Percentiles rank a stretch among this genome's conserved stretches.
Conservation (phyloP, 1,140 invertebrate species). For the Caerostris darwini region DNA sequence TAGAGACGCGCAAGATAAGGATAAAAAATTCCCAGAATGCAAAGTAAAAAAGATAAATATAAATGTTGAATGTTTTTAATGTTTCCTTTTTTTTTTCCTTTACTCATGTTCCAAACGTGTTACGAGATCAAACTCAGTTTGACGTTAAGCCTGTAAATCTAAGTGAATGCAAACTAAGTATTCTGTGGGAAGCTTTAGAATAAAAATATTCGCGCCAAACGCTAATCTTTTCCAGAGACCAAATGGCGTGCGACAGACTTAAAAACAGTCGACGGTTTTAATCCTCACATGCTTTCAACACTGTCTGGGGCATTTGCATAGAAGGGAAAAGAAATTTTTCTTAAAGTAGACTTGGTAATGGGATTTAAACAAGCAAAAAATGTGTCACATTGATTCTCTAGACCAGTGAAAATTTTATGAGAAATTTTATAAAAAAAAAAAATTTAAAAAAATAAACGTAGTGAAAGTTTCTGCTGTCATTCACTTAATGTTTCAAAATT, state of each 20-base stretch:
- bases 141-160: slow-evolving; percentile 46
- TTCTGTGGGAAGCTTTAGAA: slow-evolving; percentile 44
- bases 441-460: too few relatives aligned
- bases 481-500: too few relatives aligned
- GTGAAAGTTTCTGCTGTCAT: too few relatives aligned
- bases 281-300: background rate
- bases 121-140: slow-evolving; percentile 29
- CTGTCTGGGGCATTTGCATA: background rate
- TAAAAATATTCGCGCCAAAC: background rate
- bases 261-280: slow-evolving; percentile 6
- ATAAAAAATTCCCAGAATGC: background rate
- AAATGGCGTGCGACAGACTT: slow-evolving; percentile 20
- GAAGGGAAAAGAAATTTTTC: background rate
- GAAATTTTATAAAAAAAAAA: too few relatives aligned
- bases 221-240: background rate
- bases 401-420: too few relatives aligned
- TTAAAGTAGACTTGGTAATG: background rate
- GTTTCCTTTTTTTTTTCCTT: slow-evolving; percentile 16
- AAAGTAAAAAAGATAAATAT: background rate
- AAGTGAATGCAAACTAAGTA: background rate
- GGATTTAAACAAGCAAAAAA: too few relatives aligned
- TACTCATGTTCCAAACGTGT: background rate
- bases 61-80: background rate
- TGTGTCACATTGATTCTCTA: too few relatives aligned
- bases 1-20: background rate